These are phyloP conservation scores for Stictonetta naevosa DNA, from an alignment of 2,113 vertebrate genomes.

Conservation along the genomic window DNA sequence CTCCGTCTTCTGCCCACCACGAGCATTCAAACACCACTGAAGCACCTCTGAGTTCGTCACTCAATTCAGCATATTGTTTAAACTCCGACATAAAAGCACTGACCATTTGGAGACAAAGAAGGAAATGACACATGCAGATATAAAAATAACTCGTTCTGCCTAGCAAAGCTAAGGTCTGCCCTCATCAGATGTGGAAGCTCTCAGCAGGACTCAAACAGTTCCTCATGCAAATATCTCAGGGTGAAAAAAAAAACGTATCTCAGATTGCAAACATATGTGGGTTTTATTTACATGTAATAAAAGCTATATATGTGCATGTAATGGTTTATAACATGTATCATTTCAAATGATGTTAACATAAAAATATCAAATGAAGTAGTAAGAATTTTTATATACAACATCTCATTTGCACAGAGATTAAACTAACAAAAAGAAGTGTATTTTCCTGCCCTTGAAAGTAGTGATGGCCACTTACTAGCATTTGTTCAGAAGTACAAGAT, in stretches of 20 bases:
- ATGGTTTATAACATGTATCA: neutral
- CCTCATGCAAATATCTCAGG: neutral
- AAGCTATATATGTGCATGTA: neutral
- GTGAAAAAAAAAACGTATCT: neutral
- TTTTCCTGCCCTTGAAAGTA: conserved; percentile 19
- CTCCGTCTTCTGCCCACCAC: neutral
- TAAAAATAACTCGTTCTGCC: neutral
- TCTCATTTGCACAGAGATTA: neutral
- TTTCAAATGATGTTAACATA: neutral
- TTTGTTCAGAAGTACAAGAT: neutral
- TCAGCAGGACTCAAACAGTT: neutral
- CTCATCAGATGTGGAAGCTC: rapidly evolving
- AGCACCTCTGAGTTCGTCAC: neutral
- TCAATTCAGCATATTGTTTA: neutral
- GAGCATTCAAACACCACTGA: neutral
- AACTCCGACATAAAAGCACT: neutral
- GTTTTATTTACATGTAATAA: neutral
- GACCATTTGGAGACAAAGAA: neutral
- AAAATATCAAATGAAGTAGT: conserved; percentile 26
- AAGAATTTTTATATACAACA: neutral
- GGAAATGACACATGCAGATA: neutral
- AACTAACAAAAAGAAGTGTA: conserved; percentile 17
- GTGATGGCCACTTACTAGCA: neutral
- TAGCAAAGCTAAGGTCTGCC: neutral
- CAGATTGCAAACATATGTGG: neutral